Evolutionary conservation across 2,113 vertebrate species (phyloP).

Genomic region (Vulpes ferrilata): DNA sequence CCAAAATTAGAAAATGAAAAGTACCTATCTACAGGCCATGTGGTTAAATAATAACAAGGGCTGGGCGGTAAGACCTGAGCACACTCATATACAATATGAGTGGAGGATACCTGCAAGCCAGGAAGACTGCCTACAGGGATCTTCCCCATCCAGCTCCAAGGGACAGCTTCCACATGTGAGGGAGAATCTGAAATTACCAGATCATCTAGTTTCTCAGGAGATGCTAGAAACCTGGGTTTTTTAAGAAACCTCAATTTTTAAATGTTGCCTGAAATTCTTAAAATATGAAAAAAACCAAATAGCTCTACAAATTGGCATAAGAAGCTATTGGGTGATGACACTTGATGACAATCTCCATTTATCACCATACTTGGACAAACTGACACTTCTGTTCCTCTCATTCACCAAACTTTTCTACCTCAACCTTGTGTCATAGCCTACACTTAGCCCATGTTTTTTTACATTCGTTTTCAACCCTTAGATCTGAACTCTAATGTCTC

Average conservation of each 20-base stretch:
- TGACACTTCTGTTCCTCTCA: neutral
- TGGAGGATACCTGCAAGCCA: neutral
- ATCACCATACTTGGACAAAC: neutral
- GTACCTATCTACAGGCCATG: rapidly evolving
- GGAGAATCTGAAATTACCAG: neutral
- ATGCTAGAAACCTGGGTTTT: neutral
- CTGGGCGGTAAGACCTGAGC: neutral
- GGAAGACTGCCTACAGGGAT: neutral
- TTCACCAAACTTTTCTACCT: neutral
- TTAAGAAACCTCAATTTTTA: neutral
- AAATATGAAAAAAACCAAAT: neutral
- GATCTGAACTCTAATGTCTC: neutral
- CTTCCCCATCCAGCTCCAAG: neutral
- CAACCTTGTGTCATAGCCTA: neutral
- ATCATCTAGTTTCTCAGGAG: neutral
- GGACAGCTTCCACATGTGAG: neutral
- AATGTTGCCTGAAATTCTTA: neutral
- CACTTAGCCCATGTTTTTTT: neutral
- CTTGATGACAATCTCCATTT: neutral
- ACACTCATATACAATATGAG: neutral
- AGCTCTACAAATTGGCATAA: neutral
- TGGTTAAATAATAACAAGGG: neutral
- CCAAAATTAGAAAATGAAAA: neutral
- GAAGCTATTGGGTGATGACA: neutral
- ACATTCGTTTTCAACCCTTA: neutral